Evolutionary conservation across 53 echinoderm and acorn worm genomes (phyloP), one percentile per base, ranked within the genome.

Genomic region (Pentamera pediparva): DNA sequence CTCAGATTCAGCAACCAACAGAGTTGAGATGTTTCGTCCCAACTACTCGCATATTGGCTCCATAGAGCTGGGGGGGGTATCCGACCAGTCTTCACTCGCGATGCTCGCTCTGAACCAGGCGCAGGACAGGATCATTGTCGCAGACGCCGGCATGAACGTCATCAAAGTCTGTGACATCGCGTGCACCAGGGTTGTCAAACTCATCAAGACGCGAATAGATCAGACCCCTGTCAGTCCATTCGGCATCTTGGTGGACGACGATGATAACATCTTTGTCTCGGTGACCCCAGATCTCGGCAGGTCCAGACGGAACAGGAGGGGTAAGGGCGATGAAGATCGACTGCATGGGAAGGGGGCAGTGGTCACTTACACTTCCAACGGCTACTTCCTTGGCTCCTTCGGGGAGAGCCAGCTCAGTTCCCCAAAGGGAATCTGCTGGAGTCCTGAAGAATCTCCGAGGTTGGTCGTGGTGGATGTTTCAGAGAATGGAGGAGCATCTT

Each of bases 371-470:
- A 67, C 40, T 25, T 67, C 67, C 25, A 15, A 67, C 29, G 67
- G 43, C 13, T 67, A 67, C 45, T 67, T 26, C 41, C 67, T 67
- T 25, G 67, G 67, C 39, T 43, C 39, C 8, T 38, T 67, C 22
- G 67, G 67, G 12, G 67, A 67, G 10, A 67, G 30, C n/a, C 29
- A 57, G 32, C 9, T 57, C 11, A 57, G 28, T 6, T 11, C 9
- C 32, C 58, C 58, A 6, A 29, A 32, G 28, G 58, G 58, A 15
- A 57, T 57, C 32, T 57, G 58, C 58, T 57, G n/a, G n/a, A n/a
- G n/a, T n/a, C n/a, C n/a, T n/a, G n/a, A n/a, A n/a, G n/a, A n/a
- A n/a, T n/a, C n/a, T n/a, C n/a, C n/a, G n/a, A n/a, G n/a, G n/a
- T n/a, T n/a, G n/a, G n/a, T n/a, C n/a, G n/a, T n/a, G n/a, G n/a